Evolutionary conservation across 2,888 invertebrate species (phyloP).

Genomic region (Penaeus monodon): DNA sequence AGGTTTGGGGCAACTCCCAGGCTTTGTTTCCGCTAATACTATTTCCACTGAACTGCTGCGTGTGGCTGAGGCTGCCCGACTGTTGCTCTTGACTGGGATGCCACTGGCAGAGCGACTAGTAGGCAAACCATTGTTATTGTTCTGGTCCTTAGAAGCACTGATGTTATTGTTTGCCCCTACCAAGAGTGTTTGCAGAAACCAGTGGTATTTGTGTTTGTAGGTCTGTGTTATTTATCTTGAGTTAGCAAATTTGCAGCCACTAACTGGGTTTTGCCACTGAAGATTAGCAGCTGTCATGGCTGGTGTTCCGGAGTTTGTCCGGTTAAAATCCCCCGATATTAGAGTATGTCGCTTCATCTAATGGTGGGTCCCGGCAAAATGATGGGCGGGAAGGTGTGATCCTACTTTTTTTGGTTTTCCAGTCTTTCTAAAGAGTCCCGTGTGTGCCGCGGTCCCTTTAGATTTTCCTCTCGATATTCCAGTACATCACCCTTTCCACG

Average conservation of each 20-base stretch:
- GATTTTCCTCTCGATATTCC: conserved; percentile 47
- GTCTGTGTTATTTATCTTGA: conserved; percentile 5
- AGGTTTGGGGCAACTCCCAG: conserved; percentile 19
- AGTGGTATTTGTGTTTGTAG: neutral
- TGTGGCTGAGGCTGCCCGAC: conserved; percentile 22
- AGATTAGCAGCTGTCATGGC: no score
- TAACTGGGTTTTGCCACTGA: neutral
- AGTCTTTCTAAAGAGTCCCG: conserved; percentile 37
- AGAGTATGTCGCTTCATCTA: neutral
- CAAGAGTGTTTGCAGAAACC: neutral
- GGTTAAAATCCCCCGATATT: neutral
- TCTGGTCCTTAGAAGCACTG: neutral
- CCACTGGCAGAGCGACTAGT: conserved; percentile 44
- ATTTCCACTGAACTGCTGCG: conserved; percentile 34
- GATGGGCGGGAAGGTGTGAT: neutral
- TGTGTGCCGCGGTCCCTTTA: conserved; percentile 48
- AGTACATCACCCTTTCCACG: conserved; percentile 11
- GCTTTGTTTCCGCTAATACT: conserved; percentile 19
- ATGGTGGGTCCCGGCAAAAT: neutral
- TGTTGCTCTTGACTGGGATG: conserved; percentile 40
- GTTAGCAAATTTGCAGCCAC: neutral
- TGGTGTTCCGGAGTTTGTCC: neutral
- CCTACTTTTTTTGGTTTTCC: conserved; percentile 36
- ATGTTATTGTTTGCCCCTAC: neutral
- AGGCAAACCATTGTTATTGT: conserved; percentile 35